A percentile compares a stretch with the other conserved stretches of the same genome.
These are phyloP conservation scores for Drosophila funebris DNA, from an alignment of 1,140 invertebrate species.

Conservation along the genomic window DNA sequence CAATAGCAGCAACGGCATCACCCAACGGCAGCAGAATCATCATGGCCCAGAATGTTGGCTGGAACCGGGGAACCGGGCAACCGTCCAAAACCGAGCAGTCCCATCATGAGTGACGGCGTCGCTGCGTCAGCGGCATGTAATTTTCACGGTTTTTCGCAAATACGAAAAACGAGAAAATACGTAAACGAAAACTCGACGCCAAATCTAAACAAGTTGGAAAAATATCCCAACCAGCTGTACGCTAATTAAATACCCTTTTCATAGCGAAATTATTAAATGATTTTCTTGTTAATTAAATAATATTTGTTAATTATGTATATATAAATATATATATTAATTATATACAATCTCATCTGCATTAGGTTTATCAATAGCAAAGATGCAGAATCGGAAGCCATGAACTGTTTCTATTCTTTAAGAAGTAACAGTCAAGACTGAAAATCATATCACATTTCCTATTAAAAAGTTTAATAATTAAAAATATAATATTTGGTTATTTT, in stretches of 20 bases:
- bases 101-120: conserved; percentile 71
- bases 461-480: too few relatives aligned
- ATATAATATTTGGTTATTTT: too few relatives aligned
- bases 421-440: too few relatives aligned
- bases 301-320: too few relatives aligned
- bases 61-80: not conserved
- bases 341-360: too few relatives aligned
- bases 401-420: too few relatives aligned
- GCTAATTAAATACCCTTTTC: not conserved
- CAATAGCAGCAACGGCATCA: not conserved
- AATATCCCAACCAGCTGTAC: not conserved
- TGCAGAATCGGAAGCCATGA: too few relatives aligned
- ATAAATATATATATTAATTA: too few relatives aligned
- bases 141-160: conserved; percentile 75
- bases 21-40: not conserved
- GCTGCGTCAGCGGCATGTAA: conserved; percentile 77
- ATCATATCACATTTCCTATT: too few relatives aligned
- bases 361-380: too few relatives aligned
- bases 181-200: conserved; percentile 54
- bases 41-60: not conserved
- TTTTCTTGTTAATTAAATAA: too few relatives aligned
- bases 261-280: not conserved
- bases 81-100: conserved; percentile 17
- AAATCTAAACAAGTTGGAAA: conserved; percentile 37
- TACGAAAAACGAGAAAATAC: conserved; percentile 70